Evolutionary conservation across 2,797 vertebrate genomes (phyloP), one percentile per base, ranked within the genome.

Genomic region (Pangasius larnaudii): DNA sequence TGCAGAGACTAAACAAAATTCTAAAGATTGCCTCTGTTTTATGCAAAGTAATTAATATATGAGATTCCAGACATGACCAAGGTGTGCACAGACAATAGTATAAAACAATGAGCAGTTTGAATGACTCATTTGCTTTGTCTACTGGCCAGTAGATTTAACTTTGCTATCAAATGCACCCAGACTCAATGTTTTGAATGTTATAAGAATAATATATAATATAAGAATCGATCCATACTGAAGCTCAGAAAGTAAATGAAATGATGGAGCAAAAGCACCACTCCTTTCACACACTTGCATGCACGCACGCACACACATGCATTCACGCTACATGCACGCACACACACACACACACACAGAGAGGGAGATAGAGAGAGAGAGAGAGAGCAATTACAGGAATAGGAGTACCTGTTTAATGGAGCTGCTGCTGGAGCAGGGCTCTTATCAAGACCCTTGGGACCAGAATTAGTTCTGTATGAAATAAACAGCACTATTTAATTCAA

Each of bases 401-500:
- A 58, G 30, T 92, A 95, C 94, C 94, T 95, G 91, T 92, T 92
- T 27, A 87, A 65, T 36, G 90, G 51, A 58, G 83, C 22, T 3
- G 89, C 51, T 36, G 86, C 2, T 14, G 63, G 74, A 51, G 87
- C 74, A 88, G 49, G 58, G 42, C 78, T 91, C 58, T 90, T 84
- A 1, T 94, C 92, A 42, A 86, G 87, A 84, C 19, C 91, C 85
- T 58, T 93, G 85, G 88, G 85, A 22, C 81, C 51, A 24, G 92
- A 91, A 87, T 93, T 95, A 85, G 83, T 84, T 91, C 96, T 96
- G 90, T 88, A 91, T 89, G 67, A 89, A 87, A 91, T 82, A 72
- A 84, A 84, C 42, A 91, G 36, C 71, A 79, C 7, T 18, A 61
- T 75, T 72, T 87, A 77, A 71, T 85, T 2, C 27, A 22, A 51